phyloP scores from a whole-genome alignment of 2,888 invertebrate genomes.

The Petrolisthes manimaculis region DNA sequence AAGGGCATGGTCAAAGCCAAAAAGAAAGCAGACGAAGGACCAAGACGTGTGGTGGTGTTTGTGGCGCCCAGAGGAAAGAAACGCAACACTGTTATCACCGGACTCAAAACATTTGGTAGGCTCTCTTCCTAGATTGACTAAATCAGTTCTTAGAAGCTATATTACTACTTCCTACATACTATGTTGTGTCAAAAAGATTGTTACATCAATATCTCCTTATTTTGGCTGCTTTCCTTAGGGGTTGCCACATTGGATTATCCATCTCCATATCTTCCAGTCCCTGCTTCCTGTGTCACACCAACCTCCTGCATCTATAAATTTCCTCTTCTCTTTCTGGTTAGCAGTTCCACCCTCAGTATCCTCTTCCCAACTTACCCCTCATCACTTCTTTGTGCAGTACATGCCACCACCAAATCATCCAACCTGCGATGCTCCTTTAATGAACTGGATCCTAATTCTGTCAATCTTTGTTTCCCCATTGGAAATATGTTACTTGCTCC shows the following conservation, averaged over 20 bases:
- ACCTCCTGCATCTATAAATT: neutral
- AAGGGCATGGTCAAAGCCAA: constrained; percentile 95
- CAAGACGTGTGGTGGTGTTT: constrained; percentile 73
- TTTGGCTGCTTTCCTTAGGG: neutral
- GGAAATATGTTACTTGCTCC: no score
- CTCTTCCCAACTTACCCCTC: neutral
- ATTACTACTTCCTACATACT: neutral
- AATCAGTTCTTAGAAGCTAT: neutral
- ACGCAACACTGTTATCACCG: constrained; percentile 97
- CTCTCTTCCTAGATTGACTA: constrained; percentile 59
- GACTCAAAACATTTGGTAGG: constrained; percentile 91
- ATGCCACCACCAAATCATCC: neutral
- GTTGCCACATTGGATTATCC: neutral
- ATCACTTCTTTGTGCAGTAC: neutral
- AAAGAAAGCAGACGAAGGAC: constrained; percentile 85
- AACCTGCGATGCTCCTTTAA: no score
- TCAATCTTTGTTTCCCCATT: no score
- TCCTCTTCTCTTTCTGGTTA: neutral
- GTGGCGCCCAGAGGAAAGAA: constrained; percentile 96
- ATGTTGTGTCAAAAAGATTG: neutral
- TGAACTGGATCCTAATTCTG: no score
- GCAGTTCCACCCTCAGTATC: neutral
- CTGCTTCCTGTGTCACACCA: neutral
- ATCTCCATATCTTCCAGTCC: neutral
- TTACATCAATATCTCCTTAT: neutral